phyloP scores from a whole-genome alignment of 2,113 vertebrate genomes.

The Parus major region DNA sequence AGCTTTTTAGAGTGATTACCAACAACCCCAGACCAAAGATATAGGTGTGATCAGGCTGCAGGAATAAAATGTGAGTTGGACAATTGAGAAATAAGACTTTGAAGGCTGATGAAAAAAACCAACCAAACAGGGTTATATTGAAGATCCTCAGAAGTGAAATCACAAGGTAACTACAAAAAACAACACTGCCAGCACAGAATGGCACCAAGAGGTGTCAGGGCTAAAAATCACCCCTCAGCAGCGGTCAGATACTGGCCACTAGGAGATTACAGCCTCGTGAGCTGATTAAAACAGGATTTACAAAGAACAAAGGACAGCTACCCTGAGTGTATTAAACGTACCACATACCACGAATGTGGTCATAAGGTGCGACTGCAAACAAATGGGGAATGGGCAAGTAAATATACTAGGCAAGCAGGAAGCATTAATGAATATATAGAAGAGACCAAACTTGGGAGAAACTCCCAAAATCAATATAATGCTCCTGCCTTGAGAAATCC shows the following conservation, averaged over 20 bases:
- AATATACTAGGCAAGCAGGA: not conserved
- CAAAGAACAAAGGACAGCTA: not conserved
- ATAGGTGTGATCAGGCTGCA: not conserved
- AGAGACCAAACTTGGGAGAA: not conserved
- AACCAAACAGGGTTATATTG: rapidly evolving
- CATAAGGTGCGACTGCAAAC: not conserved
- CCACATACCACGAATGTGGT: not conserved
- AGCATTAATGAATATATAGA: not conserved
- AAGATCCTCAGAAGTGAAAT: not conserved
- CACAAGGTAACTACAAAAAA: not conserved
- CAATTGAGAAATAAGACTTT: not conserved
- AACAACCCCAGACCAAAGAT: not conserved
- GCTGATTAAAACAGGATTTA: not conserved
- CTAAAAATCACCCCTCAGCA: not conserved
- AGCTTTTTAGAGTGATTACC: not conserved
- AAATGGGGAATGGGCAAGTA: not conserved
- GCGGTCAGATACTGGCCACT: not conserved
- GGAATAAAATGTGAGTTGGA: not conserved
- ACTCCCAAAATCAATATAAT: not conserved
- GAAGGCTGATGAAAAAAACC: not conserved
- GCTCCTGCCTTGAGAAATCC: not conserved
- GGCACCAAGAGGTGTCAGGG: not conserved
- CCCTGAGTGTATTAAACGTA: not conserved
- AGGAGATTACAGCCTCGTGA: not conserved
- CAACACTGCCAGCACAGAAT: not conserved